Base-by-base conservation (phyloP, 2,797 vertebrate species). In the Hyperoplus lanceolatus region DNA sequence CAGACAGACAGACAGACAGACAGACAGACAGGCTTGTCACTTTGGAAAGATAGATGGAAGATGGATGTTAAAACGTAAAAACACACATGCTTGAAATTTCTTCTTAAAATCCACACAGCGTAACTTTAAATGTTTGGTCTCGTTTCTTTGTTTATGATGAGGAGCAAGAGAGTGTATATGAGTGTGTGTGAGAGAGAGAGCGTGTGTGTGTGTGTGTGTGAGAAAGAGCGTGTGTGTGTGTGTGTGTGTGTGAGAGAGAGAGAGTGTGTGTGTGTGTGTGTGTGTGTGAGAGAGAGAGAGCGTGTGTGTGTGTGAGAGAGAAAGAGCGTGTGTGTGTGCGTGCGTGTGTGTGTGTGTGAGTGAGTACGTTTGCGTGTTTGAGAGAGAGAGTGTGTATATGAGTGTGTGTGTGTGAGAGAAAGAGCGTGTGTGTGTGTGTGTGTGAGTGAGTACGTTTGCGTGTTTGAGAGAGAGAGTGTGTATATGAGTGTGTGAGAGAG, bases 31-130 rank as follows among this genome's bases (percentile, higher is more conserved):
- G 21, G 1, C 21, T 21, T 2, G 21, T 21, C 21, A 21, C 21
- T 21, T 21, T 21, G 21, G 21, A 21, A 21, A 21, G 21, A 21
- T 21, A 21, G 21, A 21, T 21, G 21, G 21, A 21, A 21, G 21
- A 29, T 29, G 29, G 29, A 29, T 64, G 57, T 81, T 59, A 43
- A 76, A 77, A 70, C 66, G 55, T 59, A 46, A 43, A 36, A 73
- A 53, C 29, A 38, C 58, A 14, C 8, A 49, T 16, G 56, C 70
- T 60, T 65, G 36, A 76, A 58, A 66, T 75, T 59, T 76, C 53
- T 61, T 81, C 62, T 63, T 63, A 73, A 79, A 87, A 73, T 29
- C 81, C 4, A 67, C 85, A 81, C 82, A 64, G 75, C 75, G 68
- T 71, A 56, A 74, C 67, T 70, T 70, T 66, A 61, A 81, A 84